Evolutionary conservation across 2,888 invertebrate species (phyloP), one percentile per base, ranked within the genome.

Genomic region (Hesperia comma): DNA sequence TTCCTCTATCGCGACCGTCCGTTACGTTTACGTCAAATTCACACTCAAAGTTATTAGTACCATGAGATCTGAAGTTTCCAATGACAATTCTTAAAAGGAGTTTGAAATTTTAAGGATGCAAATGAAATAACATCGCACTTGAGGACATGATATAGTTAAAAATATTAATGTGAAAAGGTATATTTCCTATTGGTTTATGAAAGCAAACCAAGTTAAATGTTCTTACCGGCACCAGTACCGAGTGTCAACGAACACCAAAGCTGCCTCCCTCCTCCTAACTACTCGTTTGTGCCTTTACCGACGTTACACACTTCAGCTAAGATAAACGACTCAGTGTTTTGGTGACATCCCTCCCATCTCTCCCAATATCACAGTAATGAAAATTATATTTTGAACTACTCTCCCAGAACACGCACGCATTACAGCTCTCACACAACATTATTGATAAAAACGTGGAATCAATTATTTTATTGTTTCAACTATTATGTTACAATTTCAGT

Each of bases 141-240:
- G 86, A 90, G 90, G 92, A 93, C 93, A 93, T 93, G 93, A 91
- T 87, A 92, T 90, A 91, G 92, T 92, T 90, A 90, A 90, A 92
- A 88, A 90, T 88, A 90, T 88, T 90, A 85, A 88, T 83, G 84
- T 90, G 93, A 93, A 93, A 93, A 93, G 93, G 93, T 93, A 93
- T 93, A 93, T 92, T 87, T 89, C 87, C 90, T 87, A 87, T 89
- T 90, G 90, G 90, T 88, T 87, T 78, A 85, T 85, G 75, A 81
- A 83, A 83, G 84, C 81, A 86, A 87, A 88, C 89, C 87, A 86
- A 85, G 81, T 79, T 77, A 80, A 79, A 78, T 75, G 72, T 74
- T 81, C 87, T 91, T 88, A 90, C 90, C 89, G 84, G 86, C 87
- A 87, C 86, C 83, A 81, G 77, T 81, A 82, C 81, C 75, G 80